phyloP scores from a whole-genome alignment of 2,797 vertebrate species.

The Antennarius maculatus region DNA sequence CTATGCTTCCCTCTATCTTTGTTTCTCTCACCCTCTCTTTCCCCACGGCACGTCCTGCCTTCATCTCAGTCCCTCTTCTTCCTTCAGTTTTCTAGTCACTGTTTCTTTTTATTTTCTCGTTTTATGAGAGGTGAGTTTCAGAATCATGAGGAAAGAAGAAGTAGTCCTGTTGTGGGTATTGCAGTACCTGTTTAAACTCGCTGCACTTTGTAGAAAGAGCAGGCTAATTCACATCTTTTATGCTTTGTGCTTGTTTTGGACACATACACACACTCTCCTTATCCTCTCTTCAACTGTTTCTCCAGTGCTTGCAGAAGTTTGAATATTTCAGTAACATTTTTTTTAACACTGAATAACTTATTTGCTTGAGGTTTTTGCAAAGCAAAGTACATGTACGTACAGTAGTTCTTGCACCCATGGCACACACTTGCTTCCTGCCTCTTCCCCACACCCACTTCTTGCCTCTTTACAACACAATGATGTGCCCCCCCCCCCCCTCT shows the following conservation, averaged over 20 bases:
- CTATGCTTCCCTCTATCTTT: slow-evolving; percentile 61
- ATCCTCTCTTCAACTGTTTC: slow-evolving; percentile 54
- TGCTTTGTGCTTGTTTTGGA: slow-evolving; percentile 50
- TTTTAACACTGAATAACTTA: slow-evolving; percentile 33
- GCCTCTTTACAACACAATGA: slow-evolving; percentile 69
- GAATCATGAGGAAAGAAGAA: slow-evolving; percentile 58
- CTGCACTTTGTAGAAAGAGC: slow-evolving; percentile 59
- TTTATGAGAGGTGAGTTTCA: slow-evolving; percentile 59
- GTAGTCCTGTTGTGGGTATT: slow-evolving; percentile 64
- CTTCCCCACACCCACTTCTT: slow-evolving; percentile 49
- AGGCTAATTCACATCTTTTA: slow-evolving; percentile 43
- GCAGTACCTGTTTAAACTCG: slow-evolving; percentile 71
- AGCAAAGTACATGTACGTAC: slow-evolving; percentile 50
- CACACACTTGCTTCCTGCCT: slow-evolving; percentile 35
- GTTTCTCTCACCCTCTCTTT: slow-evolving; percentile 64
- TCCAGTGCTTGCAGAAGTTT: slow-evolving; percentile 48
- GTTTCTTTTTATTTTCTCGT: slow-evolving; percentile 27
- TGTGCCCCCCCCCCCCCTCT: slow-evolving; percentile 58
- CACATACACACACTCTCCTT: slow-evolving; percentile 35
- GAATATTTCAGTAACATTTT: slow-evolving; percentile 49
- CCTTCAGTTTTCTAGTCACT: slow-evolving; percentile 54
- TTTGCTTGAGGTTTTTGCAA: slow-evolving; percentile 61
- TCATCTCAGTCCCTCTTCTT: slow-evolving; percentile 70
- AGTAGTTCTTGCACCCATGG: slow-evolving; percentile 49
- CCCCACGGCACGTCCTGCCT: slow-evolving; percentile 71